These are phyloP conservation scores for Chromoteleia sp. DNA, from an alignment of 2,888 invertebrate genomes.

Conservation along the genomic window DNA sequence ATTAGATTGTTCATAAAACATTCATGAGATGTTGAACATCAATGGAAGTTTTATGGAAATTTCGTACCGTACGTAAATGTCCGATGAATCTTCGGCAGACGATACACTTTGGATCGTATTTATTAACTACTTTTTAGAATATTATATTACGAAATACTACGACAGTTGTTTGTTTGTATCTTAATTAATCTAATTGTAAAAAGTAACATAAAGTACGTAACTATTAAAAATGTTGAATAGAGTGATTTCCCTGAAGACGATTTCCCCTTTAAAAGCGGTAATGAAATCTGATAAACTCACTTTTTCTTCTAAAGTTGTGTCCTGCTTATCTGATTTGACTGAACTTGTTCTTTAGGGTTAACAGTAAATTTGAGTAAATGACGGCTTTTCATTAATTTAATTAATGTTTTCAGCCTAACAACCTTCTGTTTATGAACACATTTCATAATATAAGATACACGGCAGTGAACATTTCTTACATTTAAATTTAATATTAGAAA, in stretches of 20 bases:
- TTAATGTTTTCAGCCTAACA: not conserved
- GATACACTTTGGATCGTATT: no score
- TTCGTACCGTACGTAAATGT: conserved; percentile 2
- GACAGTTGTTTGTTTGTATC: no score
- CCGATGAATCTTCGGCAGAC: no score
- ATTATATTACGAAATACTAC: no score
- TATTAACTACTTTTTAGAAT: not conserved
- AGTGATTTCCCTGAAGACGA: conserved; percentile 26
- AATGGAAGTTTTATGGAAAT: conserved; percentile 20
- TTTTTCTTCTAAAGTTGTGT: conserved; percentile 6
- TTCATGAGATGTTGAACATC: conserved; percentile 24
- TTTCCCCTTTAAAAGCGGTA: conserved; percentile 14
- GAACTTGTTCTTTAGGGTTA: conserved; percentile 17
- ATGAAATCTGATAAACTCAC: conserved; percentile 44
- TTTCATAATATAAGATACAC: no score
- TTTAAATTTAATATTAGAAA: no score
- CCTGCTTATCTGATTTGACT: conserved; percentile 25
- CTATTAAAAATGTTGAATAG: not conserved
- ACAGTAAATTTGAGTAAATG: not conserved
- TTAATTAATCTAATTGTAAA: not conserved
- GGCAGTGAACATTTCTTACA: no score
- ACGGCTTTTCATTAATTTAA: not conserved
- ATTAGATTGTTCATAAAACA: conserved; percentile 34
- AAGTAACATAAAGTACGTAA: not conserved
- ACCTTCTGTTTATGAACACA: no score